Percentiles rank a stretch among this genome's conserved stretches.
Conservation (phyloP, 1,140 invertebrate species). For the Papilio machaon region DNA sequence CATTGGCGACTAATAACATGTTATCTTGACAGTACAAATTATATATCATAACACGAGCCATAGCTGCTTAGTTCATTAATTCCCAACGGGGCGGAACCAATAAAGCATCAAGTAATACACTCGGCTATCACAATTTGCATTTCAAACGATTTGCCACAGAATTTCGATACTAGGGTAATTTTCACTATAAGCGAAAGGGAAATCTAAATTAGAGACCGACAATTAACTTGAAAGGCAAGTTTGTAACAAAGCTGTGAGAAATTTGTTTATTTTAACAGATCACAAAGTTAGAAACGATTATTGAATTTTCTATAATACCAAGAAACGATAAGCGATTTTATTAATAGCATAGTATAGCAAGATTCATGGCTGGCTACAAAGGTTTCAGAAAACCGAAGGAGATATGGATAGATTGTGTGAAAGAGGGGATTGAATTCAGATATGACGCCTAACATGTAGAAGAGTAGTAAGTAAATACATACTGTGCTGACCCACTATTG, state of each 20-base stretch:
- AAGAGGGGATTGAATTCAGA: no score
- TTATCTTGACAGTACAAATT: slow-evolving; percentile 14
- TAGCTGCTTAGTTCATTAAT: slow-evolving; percentile 24
- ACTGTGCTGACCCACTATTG: no score
- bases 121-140: slow-evolving; percentile 68
- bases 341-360: background rate
- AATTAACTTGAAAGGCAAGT: slow-evolving; percentile 28
- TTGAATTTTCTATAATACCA: background rate
- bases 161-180: slow-evolving; percentile 53
- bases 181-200: slow-evolving; percentile 47
- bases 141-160: slow-evolving; percentile 67
- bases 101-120: slow-evolving; percentile 68
- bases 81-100: slow-evolving; percentile 53
- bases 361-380: no score
- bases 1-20: slow-evolving; percentile 10
- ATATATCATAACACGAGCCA: background rate
- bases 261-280: background rate
- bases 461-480: no score
- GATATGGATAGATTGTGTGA: no score
- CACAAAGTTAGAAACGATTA: background rate
- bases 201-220: slow-evolving; percentile 54
- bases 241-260: background rate
- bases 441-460: no score
- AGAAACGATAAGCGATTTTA: background rate
- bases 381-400: no score